These are phyloP conservation scores for Antennarius maculatus DNA, from an alignment of 2,797 vertebrate species.

Conservation along the genomic window DNA sequence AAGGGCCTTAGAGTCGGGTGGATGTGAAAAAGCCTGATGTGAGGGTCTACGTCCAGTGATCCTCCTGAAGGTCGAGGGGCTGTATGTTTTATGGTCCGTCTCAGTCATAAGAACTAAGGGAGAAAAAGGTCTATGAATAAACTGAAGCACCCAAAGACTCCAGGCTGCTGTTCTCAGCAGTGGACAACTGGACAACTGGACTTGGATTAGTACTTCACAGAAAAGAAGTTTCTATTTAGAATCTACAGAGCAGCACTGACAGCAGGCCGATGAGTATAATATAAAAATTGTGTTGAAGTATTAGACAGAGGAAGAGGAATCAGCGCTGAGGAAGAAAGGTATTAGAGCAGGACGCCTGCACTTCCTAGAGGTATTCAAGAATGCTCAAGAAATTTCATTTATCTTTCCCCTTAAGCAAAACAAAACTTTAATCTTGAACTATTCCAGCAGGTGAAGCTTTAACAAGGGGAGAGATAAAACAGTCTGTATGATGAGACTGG, in stretches of 20 bases:
- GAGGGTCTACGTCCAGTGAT: conserved; percentile 20
- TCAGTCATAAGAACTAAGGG: conserved; percentile 49
- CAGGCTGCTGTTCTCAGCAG: conserved; percentile 21
- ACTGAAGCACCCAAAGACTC: conserved; percentile 47
- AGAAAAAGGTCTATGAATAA: conserved; percentile 47
- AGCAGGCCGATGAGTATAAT: conserved; percentile 25
- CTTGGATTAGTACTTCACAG: conserved; percentile 33
- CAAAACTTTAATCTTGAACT: conserved; percentile 45
- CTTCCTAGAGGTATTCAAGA: conserved; percentile 36
- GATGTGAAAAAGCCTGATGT: conserved; percentile 45
- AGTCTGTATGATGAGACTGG: conserved; percentile 12
- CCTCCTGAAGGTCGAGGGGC: conserved; percentile 55
- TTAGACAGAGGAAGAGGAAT: no score
- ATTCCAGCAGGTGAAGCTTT: conserved; percentile 34
- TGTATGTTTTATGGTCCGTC: conserved; percentile 59
- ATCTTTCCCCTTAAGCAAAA: conserved; percentile 40
- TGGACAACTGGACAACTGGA: conserved; percentile 21
- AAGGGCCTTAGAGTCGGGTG: conserved; percentile 46
- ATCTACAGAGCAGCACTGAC: conserved; percentile 15
- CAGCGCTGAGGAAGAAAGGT: conserved; percentile 40
- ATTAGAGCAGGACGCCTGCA: conserved; percentile 42
- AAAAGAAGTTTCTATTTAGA: conserved; percentile 29
- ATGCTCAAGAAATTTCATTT: conserved; percentile 49
- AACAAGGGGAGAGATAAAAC: conserved; percentile 37
- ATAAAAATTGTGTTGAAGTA: conserved; percentile 33